Evolutionary conservation across 2,797 vertebrate species (phyloP), one percentile per base, ranked within the genome.

Genomic region (Botia kubotai): DNA sequence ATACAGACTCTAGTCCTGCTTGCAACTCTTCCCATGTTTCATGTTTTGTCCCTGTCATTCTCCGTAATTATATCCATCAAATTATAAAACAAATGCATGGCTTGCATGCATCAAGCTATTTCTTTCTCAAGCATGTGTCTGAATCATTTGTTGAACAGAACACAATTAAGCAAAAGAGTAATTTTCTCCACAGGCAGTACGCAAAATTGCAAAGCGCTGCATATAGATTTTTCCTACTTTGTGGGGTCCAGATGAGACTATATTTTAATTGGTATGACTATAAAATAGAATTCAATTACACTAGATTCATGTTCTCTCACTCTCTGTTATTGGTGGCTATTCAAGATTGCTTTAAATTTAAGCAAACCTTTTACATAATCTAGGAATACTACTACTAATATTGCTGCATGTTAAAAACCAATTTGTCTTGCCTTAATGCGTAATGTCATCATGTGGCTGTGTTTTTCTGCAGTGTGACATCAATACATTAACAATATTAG

Each of bases 221-320:
- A 82, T 94, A 95, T 95, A 91, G 94, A 95, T 94, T 26, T 26
- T 57, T 88, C 48, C 76, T 89, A 89, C 92, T 86, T 86, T 89
- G 90, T 89, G 90, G 90, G 91, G 92, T 95, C 92, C 91, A 90
- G 91, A 89, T 90, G 23, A 90, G 89, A 93, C 93, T 26, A 26
- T 26, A 26, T 26, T 26, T 26, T 26, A 26, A 26, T 26, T 26
- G 23, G 23, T 26, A 26, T 26, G 23, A 26, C 90, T 92, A 88
- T 90, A 92, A 93, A 93, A 95, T 94, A 88, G 91, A 26, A 95
- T 96, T 95, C 91, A 92, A 92, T 96, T 94, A 93, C 91, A 88
- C 83, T 93, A 90, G 90, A 93, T 91, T 88, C 87, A 89, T 90
- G 74, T 84, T 88, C 89, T 90, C 53, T 86, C 29, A 87, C 75